phyloP scores from a whole-genome alignment of 2,113 vertebrate genomes.

The Bos indicus region DNA sequence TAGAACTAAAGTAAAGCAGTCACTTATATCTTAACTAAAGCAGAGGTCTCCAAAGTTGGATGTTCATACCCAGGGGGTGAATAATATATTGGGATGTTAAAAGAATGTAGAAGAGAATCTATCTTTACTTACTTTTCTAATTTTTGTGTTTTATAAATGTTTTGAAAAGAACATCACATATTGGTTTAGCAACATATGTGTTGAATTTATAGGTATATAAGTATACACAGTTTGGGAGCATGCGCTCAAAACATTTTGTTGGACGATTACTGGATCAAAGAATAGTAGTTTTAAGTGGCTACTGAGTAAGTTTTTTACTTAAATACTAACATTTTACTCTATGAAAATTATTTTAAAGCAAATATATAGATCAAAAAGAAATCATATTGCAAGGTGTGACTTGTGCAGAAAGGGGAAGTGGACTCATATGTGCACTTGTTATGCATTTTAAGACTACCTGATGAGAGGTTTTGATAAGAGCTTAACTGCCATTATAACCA shows the following conservation, averaged over 20 bases:
- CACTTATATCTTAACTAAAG: neutral
- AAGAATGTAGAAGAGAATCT: neutral
- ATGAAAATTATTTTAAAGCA: constrained; percentile 9
- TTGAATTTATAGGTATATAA: neutral
- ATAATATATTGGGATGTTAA: neutral
- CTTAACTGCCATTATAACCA: neutral
- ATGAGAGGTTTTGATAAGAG: constrained; percentile 63
- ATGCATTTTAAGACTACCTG: neutral
- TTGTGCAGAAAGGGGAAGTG: constrained; percentile 59
- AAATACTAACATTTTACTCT: neutral
- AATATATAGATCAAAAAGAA: neutral
- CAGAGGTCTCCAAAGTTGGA: neutral
- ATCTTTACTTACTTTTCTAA: neutral
- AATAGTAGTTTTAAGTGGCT: neutral
- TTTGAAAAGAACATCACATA: neutral
- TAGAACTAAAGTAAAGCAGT: neutral
- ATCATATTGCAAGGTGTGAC: constrained; percentile 9
- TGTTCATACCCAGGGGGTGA: neutral
- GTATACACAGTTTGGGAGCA: neutral
- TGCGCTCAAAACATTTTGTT: neutral
- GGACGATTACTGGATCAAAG: neutral
- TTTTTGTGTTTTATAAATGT: neutral
- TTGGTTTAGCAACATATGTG: neutral
- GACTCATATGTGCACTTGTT: neutral
- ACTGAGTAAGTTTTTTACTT: neutral